Percentiles rank a stretch among this genome's conserved stretches.
These are phyloP conservation scores for Myioborus miniatus DNA, from an alignment of 2,797 vertebrate genomes.

Conservation along the genomic window DNA sequence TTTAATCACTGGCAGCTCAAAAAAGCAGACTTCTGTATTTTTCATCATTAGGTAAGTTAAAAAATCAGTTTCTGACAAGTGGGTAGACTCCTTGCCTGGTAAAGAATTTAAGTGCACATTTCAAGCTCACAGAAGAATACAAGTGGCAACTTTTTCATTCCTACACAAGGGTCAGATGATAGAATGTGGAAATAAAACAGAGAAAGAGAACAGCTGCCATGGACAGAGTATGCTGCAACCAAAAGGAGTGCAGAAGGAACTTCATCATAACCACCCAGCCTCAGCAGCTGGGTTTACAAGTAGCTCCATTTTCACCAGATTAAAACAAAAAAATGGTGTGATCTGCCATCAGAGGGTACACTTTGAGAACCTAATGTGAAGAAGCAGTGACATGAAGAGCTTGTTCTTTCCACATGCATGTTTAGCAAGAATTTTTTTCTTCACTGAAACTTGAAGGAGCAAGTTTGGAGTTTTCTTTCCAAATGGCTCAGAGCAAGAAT, in stretches of 20 bases:
- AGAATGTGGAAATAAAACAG: not conserved
- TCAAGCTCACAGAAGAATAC: not conserved
- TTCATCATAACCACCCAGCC: not conserved
- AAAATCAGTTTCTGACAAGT: not conserved
- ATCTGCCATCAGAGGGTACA: not conserved
- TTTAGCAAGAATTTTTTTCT: not conserved
- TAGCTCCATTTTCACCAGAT: not conserved
- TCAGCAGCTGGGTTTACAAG: not conserved
- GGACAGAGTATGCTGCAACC: not conserved
- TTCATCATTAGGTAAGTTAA: not conserved
- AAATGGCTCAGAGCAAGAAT: not conserved
- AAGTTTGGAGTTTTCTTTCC: not conserved
- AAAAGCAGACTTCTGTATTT: not conserved
- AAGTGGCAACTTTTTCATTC: not conserved
- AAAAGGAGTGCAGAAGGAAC: not conserved
- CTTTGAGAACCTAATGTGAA: not conserved
- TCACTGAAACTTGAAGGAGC: not conserved
- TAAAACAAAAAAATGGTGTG: not conserved
- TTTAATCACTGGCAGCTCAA: not conserved
- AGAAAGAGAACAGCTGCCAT: not conserved
- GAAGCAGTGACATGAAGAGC: not conserved
- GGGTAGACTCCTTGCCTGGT: not conserved
- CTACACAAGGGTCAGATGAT: not conserved
- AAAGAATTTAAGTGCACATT: not conserved
- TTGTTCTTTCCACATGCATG: accelerated